Base-by-base conservation (phyloP, 2,797 vertebrate genomes). In the Rhabdomys pumilio region DNA sequence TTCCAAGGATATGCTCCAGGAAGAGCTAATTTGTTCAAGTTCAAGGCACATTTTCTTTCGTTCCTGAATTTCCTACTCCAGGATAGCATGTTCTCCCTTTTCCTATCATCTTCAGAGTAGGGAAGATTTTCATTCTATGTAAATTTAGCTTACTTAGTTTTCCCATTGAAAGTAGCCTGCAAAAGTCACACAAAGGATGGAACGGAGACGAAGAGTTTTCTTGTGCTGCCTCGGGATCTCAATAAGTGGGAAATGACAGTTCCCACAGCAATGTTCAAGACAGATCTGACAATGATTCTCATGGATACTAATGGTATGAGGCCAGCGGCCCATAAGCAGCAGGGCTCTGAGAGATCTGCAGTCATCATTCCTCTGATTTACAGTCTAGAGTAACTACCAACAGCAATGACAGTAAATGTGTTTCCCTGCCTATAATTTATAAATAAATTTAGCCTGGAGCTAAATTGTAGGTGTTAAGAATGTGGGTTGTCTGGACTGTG, bases 111-210 rank as follows among this genome's bases (percentile, higher is more conserved):
- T n/a, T 38, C 24, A 38, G 89, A 94, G 61, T 38, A 72, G 81
- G 38, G 6, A 76, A 38, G 50, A 89, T 10, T 93, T 24, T 47
- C 17, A 81, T 96, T 67, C 73, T 17, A 38, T 2, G 57, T 38
- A 13, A 90, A 91, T 50, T 77, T n/a, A 83, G 34, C 69, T 93
- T 76, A 24, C 13, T 86, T 91, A 89, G 34, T 79, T 83, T 89
- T n/a, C n/a, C 41, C 10, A 47, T 10, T 57, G 50, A 93, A 61
- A 19, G 38, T 83, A 44, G 57, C 38, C 26, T 65, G 82, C 9
- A 65, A 63, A 65, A 13, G 61, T 85, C 61, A 29, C 26, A 55
- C 13, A 57, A 85, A 7, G 47, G 26, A 41, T 29, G 75, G 7
- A 6, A 14, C 11, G 8, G 17, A 67, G 38, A 81, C 3, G 11